Percentiles rank a stretch among this genome's conserved stretches.
phyloP scores from a whole-genome alignment of 2,797 vertebrate genomes.

The Manis crassicaudata region DNA sequence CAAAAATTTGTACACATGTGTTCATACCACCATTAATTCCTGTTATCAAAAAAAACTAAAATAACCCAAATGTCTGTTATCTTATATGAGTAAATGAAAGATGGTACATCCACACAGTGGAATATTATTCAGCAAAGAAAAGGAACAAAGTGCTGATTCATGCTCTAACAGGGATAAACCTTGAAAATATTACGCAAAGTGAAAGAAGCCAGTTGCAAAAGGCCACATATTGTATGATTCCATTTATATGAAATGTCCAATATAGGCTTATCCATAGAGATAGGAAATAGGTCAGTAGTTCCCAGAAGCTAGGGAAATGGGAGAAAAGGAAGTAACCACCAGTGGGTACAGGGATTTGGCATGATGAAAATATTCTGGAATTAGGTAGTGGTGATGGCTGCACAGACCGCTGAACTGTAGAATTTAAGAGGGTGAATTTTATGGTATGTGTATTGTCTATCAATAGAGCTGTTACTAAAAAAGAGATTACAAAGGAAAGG shows the following conservation, averaged over 20 bases:
- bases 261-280: not conserved
- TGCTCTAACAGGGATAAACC: not conserved
- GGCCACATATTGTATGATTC: not conserved
- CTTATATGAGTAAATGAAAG: not conserved
- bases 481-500: not conserved
- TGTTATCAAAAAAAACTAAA: constrained; percentile 1
- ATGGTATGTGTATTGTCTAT: not conserved
- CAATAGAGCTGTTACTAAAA: not conserved
- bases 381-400: not conserved
- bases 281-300: not conserved
- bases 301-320: no score
- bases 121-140: constrained; percentile 20
- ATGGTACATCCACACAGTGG: not conserved
- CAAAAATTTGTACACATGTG: not conserved
- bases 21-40: not conserved
- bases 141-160: not conserved
- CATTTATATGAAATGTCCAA: not conserved
- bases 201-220: not conserved
- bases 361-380: constrained; percentile 17
- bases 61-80: not conserved
- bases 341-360: not conserved
- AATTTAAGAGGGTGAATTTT: not conserved
- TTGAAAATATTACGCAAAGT: not conserved
- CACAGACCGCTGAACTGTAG: not conserved
- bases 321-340: not conserved